Evolutionary conservation across 2,888 invertebrate species (phyloP), one percentile per base, ranked within the genome.

Genomic region (Oeneis ivallda): DNA sequence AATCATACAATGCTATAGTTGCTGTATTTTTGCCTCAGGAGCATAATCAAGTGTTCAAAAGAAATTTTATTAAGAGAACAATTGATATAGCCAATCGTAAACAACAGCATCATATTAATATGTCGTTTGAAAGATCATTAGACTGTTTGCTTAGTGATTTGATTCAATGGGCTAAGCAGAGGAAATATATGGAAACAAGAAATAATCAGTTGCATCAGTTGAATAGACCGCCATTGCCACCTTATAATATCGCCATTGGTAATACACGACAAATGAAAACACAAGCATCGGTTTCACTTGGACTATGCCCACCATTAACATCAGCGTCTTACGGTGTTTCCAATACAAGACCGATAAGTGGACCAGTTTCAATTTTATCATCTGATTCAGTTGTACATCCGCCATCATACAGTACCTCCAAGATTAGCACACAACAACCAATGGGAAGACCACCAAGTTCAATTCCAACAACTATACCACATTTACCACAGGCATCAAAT

Each of bases 11-110:
- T 26, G 70, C 75, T 2, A 69, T 80, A 34, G 59, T 72, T 26
- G 70, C 72, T 52, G 62, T 83, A 43, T 72, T 85, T 62, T 52
- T 86, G 64, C 78, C 79, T 2, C 76, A 75, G 69, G 75, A 79
- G 69, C 72, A 75, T n/a, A 77, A 80, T 62, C 11, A 49, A 26
- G 13, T 0, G 11, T 82, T 84, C 65, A 69, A 76, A 1, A 64
- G 72, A 8, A 65, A 63, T 0, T 78, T 83, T 64, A 50, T 84
- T 53, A 60, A 76, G 1, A 71, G 75, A 13, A 79, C 62, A 37
- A 43, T 64, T 45, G 49, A 53, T 32, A 60, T 67, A 37, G 69
- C 66, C 1, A 41, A 32, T 37, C 26, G n/a, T 1, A 54, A 62
- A 15, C 49, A 34, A 39, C 58, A 34, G 49, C 54, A 32, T 26